Evolutionary conservation across 2,113 vertebrate genomes (phyloP).

Genomic region (Phainopepla nitens): DNA sequence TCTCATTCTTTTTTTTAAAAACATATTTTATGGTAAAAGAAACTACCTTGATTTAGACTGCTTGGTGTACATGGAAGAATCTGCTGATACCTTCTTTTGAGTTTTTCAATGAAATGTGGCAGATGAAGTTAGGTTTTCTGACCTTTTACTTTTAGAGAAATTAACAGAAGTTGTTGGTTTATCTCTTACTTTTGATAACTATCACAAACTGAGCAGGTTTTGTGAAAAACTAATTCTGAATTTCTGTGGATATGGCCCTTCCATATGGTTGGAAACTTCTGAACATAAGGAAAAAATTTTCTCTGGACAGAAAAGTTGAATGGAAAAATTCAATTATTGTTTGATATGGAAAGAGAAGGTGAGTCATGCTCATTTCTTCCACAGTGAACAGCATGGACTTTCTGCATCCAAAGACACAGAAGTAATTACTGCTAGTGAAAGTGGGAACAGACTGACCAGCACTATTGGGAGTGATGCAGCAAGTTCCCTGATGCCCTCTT

Average conservation of each 20-base stretch:
- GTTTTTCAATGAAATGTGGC: neutral
- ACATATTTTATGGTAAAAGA: neutral
- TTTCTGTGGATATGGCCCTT: neutral
- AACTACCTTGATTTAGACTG: neutral
- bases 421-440: neutral
- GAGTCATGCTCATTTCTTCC: neutral
- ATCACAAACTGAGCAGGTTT: neutral
- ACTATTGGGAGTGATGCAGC: neutral
- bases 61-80: neutral
- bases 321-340: neutral
- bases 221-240: neutral
- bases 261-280: neutral
- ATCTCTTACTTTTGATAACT: neutral
- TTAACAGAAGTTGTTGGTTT: neutral
- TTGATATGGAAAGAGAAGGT: constrained; percentile 15
- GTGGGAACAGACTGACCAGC: neutral
- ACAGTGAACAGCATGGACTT: neutral
- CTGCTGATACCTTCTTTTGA: neutral
- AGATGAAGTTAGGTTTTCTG: neutral
- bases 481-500: neutral
- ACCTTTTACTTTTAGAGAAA: neutral
- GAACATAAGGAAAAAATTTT: neutral
- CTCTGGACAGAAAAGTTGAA: neutral
- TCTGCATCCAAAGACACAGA: neutral
- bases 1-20: neutral